Percentiles rank a stretch among this genome's conserved stretches.
Conservation (phyloP, 1,140 invertebrate genomes). For the Drosophila bocqueti region DNA sequence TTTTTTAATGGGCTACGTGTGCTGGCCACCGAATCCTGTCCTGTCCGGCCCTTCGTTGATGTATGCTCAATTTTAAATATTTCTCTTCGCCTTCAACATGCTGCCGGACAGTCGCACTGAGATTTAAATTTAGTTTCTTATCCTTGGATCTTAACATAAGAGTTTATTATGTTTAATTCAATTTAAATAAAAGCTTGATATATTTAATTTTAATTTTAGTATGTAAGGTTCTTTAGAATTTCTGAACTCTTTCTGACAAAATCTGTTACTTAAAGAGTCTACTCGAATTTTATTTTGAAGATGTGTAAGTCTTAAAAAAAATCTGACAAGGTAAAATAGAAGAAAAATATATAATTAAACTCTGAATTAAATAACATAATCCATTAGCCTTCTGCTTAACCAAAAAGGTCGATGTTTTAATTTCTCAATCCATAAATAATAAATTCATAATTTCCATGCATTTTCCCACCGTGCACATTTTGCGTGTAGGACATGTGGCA, state of each 20-base stretch:
- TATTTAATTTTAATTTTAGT: no score
- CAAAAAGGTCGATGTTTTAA: neutral
- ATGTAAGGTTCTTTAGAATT: no score
- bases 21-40: conserved; percentile 48
- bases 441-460: neutral
- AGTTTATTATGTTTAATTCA: neutral
- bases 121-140: neutral
- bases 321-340: neutral
- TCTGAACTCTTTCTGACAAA: no score
- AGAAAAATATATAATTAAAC: neutral
- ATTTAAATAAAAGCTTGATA: no score
- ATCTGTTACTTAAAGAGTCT: neutral
- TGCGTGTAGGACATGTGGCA: conserved; percentile 25
- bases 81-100: conserved; percentile 33
- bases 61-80: conserved; percentile 54
- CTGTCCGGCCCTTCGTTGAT: conserved; percentile 50
- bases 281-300: neutral
- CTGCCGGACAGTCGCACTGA: conserved; percentile 6
- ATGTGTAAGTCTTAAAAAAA: neutral
- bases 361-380: neutral
- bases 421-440: neutral
- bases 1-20: conserved; percentile 84
- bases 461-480: neutral
- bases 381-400: accelerated
- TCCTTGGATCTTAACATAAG: neutral